Conservation (phyloP, 2,113 vertebrate genomes). For the Petrocephalus microphthalmus region DNA sequence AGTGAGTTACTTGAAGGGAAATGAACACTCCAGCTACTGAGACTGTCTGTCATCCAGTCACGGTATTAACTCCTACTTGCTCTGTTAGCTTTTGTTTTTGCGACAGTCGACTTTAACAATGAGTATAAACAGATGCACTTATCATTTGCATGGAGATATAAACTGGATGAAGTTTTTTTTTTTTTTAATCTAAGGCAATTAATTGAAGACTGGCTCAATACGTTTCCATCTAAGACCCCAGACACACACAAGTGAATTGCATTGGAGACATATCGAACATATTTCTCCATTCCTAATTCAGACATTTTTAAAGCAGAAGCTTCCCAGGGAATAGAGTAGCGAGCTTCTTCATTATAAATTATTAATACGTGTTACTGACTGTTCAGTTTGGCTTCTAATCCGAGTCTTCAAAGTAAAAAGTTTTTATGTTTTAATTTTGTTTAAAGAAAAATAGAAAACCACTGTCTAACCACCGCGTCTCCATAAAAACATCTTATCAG, state of each 20-base stretch:
- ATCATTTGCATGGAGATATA: neutral
- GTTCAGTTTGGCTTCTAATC: neutral
- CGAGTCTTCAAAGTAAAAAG: neutral
- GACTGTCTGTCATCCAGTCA: neutral
- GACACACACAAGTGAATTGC: neutral
- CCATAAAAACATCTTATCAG: neutral
- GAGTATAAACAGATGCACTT: neutral
- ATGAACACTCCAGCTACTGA: neutral
- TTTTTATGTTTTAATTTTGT: neutral
- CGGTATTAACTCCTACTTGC: neutral
- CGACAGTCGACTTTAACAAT: neutral
- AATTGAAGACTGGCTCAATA: neutral
- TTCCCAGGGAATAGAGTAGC: neutral
- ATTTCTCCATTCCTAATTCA: conserved; percentile 1
- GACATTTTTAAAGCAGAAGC: neutral
- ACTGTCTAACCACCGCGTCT: neutral
- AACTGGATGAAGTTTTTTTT: neutral
- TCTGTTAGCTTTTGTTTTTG: neutral
- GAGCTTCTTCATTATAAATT: neutral
- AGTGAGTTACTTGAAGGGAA: neutral
- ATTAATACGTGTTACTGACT: neutral
- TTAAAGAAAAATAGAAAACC: neutral
- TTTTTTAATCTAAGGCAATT: neutral
- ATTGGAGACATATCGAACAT: neutral
- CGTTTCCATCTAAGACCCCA: neutral